Conservation (phyloP, 1,140 invertebrate genomes). For the Centruroides vittatus region DNA sequence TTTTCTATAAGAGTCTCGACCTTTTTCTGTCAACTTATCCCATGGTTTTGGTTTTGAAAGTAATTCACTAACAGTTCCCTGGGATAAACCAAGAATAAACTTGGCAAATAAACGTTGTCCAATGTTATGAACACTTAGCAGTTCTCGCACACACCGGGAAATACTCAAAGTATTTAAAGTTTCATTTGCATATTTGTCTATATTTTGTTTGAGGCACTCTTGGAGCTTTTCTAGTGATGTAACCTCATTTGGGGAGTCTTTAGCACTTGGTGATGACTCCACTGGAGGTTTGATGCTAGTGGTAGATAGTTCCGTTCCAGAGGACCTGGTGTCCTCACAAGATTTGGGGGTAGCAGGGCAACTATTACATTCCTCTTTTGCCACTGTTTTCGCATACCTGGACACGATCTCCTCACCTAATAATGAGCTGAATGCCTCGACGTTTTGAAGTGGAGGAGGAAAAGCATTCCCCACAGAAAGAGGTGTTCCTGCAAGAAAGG, state of each 20-base stretch:
- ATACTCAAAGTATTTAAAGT: constrained; percentile 89
- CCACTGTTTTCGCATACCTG: constrained; percentile 31
- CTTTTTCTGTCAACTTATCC: constrained; percentile 99
- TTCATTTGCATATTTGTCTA: constrained; percentile 85
- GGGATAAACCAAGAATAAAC: constrained; percentile 88
- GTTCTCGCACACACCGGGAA: constrained; percentile 76
- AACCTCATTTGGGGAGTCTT: background rate
- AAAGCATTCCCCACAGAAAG: no score
- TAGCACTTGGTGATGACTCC: no score
- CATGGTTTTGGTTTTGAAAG: constrained; percentile 98
- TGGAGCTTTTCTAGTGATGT: constrained; percentile 53
- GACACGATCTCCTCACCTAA: constrained; percentile 61
- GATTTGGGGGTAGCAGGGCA: no score
- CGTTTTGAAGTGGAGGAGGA: constrained; percentile 20
- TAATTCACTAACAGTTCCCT: constrained; percentile 95
- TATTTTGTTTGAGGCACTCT: constrained; percentile 81
- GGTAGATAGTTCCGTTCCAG: no score
- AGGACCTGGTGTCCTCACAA: no score
- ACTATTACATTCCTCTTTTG: no score
- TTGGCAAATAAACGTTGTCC: constrained; percentile 97
- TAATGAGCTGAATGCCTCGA: constrained; percentile 50
- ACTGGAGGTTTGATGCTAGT: no score
- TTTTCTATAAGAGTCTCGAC: constrained; percentile 93
- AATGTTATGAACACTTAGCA: constrained; percentile 94
- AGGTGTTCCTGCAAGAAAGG: no score